These are phyloP conservation scores for Pogonomyrmex barbatus DNA, from an alignment of 1,140 invertebrate species.

Conservation along the genomic window DNA sequence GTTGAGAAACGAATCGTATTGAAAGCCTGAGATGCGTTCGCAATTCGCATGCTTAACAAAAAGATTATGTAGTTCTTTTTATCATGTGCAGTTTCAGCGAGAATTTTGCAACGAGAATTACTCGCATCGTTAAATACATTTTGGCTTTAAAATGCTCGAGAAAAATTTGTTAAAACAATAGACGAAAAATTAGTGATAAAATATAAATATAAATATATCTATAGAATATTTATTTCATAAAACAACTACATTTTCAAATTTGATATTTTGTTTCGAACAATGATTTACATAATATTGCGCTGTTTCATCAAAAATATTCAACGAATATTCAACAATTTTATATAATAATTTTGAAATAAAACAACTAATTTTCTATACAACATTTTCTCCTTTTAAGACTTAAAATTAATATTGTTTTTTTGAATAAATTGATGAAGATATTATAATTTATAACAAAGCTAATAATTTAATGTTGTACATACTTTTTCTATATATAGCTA, in stretches of 20 bases:
- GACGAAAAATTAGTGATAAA: neutral
- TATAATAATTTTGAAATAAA: neutral
- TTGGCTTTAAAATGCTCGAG: neutral
- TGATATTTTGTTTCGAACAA: constrained; percentile 8
- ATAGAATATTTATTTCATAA: neutral
- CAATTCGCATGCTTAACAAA: constrained; percentile 17
- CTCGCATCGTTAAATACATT: neutral
- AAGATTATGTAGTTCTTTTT: neutral
- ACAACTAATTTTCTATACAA: neutral
- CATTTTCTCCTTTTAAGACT: constrained; percentile 3
- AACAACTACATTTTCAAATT: neutral
- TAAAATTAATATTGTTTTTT: neutral
- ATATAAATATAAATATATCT: constrained; percentile 12
- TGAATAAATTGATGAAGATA: neutral
- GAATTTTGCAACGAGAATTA: constrained; percentile 1
- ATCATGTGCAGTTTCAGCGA: neutral
- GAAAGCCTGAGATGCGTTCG: constrained; percentile 27
- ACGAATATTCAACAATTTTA: too few relatives aligned
- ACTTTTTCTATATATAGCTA: neutral
- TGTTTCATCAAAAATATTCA: neutral
- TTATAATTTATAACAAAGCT: neutral
- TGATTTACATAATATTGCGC: neutral
- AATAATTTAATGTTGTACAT: neutral
- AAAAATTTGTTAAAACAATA: constrained; percentile 6
- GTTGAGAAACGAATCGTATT: constrained; percentile 28